Percentiles rank a stretch among this genome's conserved stretches.
Conservation (phyloP, 2,888 invertebrate species). For the Platycheirus rosarum region DNA sequence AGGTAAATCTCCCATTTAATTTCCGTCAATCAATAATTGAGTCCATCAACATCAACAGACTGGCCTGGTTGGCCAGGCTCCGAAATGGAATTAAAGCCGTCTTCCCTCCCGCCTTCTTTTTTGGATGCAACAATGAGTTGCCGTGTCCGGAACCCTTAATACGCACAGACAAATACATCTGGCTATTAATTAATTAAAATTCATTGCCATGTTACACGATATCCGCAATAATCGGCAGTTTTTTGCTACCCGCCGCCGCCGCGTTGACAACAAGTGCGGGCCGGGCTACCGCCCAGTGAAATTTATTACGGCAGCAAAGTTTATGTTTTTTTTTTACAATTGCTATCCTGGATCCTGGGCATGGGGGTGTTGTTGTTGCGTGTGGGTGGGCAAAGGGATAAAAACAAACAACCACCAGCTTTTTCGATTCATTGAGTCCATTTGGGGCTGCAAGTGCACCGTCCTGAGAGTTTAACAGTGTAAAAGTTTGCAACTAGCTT, state of each 20-base stretch:
- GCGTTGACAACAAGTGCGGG: conserved; percentile 64
- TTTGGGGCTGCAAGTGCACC: conserved; percentile 19
- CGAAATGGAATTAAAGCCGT: conserved; percentile 43
- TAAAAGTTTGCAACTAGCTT: background rate
- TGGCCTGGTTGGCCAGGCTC: background rate
- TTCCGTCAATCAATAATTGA: conserved; percentile 73
- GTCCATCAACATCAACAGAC: conserved; percentile 55
- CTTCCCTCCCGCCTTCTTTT: conserved; percentile 24
- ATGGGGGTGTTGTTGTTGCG: background rate
- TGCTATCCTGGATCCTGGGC: conserved; percentile 24
- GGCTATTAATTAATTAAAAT: conserved; percentile 72
- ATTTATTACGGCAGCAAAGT: conserved; percentile 54
- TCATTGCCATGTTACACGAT: conserved; percentile 69
- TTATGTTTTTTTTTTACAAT: conserved; percentile 25
- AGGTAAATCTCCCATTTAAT: conserved; percentile 63
- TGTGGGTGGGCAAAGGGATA: background rate
- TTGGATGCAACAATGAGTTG: conserved; percentile 19
- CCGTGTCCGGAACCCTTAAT: conserved; percentile 29
- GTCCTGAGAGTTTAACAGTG: conserved; percentile 6
- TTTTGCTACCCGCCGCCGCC: too few species aligned
- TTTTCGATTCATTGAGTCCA: conserved; percentile 48
- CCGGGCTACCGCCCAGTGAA: conserved; percentile 29
- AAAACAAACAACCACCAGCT: conserved; percentile 25
- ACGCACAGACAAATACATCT: conserved; percentile 39
- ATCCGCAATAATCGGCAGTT: conserved; percentile 70